Percentiles rank a stretch among this genome's conserved stretches.
phyloP scores from a whole-genome alignment of 1,140 invertebrate genomes.

The Ridgeia piscesae region DNA sequence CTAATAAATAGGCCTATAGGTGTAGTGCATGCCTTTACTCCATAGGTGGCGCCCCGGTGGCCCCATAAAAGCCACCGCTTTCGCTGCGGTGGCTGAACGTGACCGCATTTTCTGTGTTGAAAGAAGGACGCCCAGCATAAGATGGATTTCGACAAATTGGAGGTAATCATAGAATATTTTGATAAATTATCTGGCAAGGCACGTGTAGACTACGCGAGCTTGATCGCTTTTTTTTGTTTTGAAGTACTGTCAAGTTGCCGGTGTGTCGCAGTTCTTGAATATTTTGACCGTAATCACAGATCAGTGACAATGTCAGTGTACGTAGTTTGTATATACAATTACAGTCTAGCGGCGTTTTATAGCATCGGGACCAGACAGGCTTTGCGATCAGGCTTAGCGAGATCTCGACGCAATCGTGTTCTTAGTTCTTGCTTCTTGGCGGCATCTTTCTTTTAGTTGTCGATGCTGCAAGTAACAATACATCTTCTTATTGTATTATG shows the following conservation, averaged over 20 bases:
- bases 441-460: too few relatives aligned
- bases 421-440: too few relatives aligned
- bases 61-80: neutral
- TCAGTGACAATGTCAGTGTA: too few relatives aligned
- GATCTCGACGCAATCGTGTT: too few relatives aligned
- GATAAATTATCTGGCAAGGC: neutral
- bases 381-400: too few relatives aligned
- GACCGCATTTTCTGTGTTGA: neutral
- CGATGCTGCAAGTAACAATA: too few relatives aligned
- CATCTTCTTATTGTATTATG: too few relatives aligned
- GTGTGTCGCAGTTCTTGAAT: neutral
- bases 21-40: neutral
- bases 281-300: neutral
- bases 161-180: neutral
- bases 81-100: neutral
- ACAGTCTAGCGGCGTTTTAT: too few relatives aligned
- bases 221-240: neutral
- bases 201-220: neutral
- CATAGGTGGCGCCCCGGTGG: neutral
- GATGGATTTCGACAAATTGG: constrained; percentile 5
- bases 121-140: neutral
- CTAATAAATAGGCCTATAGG: too few relatives aligned
- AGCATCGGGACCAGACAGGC: too few relatives aligned
- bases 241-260: neutral
- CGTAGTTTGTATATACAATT: too few relatives aligned